These are phyloP conservation scores for Heterodera filipjevi DNA, from an alignment of 2,888 invertebrate genomes.

Conservation along the genomic window DNA sequence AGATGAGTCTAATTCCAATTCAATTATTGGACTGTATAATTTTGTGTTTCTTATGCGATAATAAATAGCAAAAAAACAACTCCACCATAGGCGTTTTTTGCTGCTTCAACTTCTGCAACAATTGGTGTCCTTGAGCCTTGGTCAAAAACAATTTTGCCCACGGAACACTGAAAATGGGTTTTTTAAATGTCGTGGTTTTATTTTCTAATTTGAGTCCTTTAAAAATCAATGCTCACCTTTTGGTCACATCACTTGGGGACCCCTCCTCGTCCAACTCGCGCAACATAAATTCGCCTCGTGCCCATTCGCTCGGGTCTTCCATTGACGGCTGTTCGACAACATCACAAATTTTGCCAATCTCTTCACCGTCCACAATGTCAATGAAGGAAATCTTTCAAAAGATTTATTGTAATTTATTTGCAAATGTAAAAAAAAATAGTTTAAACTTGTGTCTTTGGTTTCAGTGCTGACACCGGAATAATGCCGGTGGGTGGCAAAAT, in stretches of 20 bases:
- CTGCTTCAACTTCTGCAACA: slow-evolving; percentile 32
- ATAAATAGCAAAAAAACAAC: too few relatives aligned
- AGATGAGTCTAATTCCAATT: too few relatives aligned
- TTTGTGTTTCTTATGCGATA: too few relatives aligned
- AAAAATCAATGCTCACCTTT: too few relatives aligned
- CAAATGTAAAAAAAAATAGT: not conserved
- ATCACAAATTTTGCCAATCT: slow-evolving; percentile 27
- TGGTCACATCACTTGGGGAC: slow-evolving; percentile 15
- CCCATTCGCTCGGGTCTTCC: slow-evolving; percentile 51
- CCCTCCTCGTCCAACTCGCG: slow-evolving; percentile 34
- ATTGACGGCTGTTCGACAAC: slow-evolving; percentile 44
- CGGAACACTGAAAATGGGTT: slow-evolving; percentile 25
- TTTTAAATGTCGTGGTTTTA: too few relatives aligned
- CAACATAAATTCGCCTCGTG: slow-evolving; percentile 45
- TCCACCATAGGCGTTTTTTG: not conserved
- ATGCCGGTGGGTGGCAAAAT: slow-evolving; percentile 56
- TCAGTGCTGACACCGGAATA: slow-evolving; percentile 49
- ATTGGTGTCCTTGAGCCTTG: slow-evolving; percentile 38
- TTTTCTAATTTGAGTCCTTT: too few relatives aligned
- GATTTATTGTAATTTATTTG: too few relatives aligned
- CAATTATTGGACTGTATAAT: too few relatives aligned
- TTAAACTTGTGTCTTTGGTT: slow-evolving; percentile 31
- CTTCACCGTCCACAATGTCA: slow-evolving; percentile 34
- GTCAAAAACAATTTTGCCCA: slow-evolving; percentile 40
- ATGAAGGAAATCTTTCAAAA: slow-evolving; percentile 29